A percentile compares a stretch with the other conserved stretches of the same genome.
Conservation (phyloP, 1,140 invertebrate species). For the Phortica variegata region DNA sequence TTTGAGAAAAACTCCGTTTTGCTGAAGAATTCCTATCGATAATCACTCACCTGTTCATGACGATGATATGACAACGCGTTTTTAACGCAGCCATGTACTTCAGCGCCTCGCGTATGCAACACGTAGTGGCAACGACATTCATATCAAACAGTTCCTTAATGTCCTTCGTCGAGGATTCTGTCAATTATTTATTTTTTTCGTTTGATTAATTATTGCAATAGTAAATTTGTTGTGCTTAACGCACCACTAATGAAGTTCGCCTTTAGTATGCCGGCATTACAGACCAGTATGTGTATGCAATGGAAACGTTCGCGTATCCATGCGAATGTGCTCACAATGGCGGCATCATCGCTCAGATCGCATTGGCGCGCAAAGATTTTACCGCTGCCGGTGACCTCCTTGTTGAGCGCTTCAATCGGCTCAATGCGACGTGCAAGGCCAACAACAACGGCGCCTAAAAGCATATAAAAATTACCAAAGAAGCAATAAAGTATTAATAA, state of each 20-base stretch:
- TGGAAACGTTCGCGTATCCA: constrained; percentile 46
- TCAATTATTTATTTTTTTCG: not conserved
- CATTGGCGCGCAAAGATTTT: constrained; percentile 57
- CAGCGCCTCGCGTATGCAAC: constrained; percentile 62
- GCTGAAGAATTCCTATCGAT: too few species aligned
- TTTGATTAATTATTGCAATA: too few species aligned
- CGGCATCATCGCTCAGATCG: constrained; percentile 63
- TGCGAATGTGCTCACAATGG: constrained; percentile 61
- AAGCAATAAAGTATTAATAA: too few species aligned
- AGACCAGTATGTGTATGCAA: constrained; percentile 41
- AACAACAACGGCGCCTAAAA: constrained; percentile 56
- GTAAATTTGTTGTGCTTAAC: not conserved
- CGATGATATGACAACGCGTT: constrained; percentile 51
- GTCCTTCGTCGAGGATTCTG: constrained; percentile 44
- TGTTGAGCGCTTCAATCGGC: constrained; percentile 56
- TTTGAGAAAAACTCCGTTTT: too few species aligned
- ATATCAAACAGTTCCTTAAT: constrained; percentile 59
- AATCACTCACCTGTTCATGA: constrained; percentile 55
- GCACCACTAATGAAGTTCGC: constrained; percentile 48
- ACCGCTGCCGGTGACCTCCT: constrained; percentile 34
- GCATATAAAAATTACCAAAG: too few species aligned
- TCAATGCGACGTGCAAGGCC: constrained; percentile 62
- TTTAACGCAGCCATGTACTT: constrained; percentile 59
- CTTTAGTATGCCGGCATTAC: constrained; percentile 51
- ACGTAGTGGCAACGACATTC: constrained; percentile 63